Evolutionary conservation across 37 sponge, comb jelly and placozoan genomes (phyloP), one percentile per base, ranked within the genome.

Genomic region (Chondrilla cf. caribensis): DNA sequence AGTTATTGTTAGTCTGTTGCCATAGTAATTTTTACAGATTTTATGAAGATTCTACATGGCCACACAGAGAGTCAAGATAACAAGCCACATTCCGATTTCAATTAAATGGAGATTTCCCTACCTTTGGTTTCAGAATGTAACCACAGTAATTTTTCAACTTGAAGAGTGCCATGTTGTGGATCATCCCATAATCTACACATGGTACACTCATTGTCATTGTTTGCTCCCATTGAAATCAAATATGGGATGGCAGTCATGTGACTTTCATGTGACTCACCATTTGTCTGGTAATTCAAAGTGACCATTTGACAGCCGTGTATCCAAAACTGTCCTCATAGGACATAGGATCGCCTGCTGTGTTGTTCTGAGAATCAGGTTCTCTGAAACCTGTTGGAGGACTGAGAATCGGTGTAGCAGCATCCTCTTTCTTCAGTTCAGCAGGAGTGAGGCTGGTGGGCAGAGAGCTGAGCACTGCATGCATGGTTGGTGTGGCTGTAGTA

Each of bases 71-170:
- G 8, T 5, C 6, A 62, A 15, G 22, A 47, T 11, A 47, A 11
- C 35, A 4, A 21, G 2, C 7, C 37, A 35, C 32, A 19, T 47
- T 47, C 51, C 51, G 51, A 11, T 47, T 47, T 47, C 51, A 47
- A 47, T 14, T 47, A 14, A 11, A 6, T 47, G 11, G 9, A 55
- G 32, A 55, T 11, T 55, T 11, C 89, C 89, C 84, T 55, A 89
- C 84, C 4, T 83, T 83, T 43, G 96, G 99, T 60, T 98, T 98
- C 76, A 93, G 85, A 44, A 98, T 19, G 79, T 98, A 98, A 65
- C 99, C 99, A 77, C 77, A 83, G 35, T 47, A 60, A 0, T 89
- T 92, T 78, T 98, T 98, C 51, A 87, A 83, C 57, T 72, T 86
- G 78, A 98, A 98, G 65, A 86, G 87, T 24, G 92, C 94, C 22